Evolutionary conservation across 2,113 vertebrate species (phyloP).

Genomic region (Leiothrix lutea): DNA sequence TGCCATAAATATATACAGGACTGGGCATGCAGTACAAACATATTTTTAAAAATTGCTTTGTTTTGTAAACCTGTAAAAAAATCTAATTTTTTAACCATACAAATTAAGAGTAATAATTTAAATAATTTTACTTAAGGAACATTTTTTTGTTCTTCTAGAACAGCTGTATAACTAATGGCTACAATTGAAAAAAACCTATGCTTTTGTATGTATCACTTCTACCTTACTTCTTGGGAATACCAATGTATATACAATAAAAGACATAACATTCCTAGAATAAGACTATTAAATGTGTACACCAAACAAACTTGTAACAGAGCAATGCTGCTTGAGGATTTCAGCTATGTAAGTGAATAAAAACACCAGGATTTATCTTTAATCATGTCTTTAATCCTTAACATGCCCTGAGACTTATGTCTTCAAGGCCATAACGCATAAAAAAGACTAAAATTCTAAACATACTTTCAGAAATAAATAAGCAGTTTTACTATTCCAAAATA

Average conservation of each 20-base stretch:
- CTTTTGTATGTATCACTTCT: not conserved
- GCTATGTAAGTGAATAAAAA: not conserved
- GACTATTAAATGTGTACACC: not conserved
- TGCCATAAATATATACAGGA: not conserved
- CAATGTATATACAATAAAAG: not conserved
- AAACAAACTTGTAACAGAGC: not conserved
- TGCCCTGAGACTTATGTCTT: not conserved
- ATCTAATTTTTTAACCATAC: not conserved
- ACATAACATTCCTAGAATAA: not conserved
- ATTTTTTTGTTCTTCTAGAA: not conserved
- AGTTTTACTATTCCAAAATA: not conserved
- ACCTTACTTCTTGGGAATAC: not conserved
- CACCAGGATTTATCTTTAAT: not conserved
- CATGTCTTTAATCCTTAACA: not conserved
- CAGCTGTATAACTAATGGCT: not conserved
- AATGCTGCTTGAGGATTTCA: not conserved
- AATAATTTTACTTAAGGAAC: not conserved
- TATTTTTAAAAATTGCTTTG: not conserved
- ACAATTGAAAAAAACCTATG: not conserved
- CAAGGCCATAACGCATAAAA: not conserved
- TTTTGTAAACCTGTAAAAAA: not conserved
- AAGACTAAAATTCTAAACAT: not conserved
- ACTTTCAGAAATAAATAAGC: not conserved
- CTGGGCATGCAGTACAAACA: not conserved
- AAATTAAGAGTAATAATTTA: not conserved